A percentile compares a stretch with the other conserved stretches of the same genome.
Evolutionary conservation across 2,888 invertebrate genomes (phyloP).

Genomic region (Leucophora obtusa): DNA sequence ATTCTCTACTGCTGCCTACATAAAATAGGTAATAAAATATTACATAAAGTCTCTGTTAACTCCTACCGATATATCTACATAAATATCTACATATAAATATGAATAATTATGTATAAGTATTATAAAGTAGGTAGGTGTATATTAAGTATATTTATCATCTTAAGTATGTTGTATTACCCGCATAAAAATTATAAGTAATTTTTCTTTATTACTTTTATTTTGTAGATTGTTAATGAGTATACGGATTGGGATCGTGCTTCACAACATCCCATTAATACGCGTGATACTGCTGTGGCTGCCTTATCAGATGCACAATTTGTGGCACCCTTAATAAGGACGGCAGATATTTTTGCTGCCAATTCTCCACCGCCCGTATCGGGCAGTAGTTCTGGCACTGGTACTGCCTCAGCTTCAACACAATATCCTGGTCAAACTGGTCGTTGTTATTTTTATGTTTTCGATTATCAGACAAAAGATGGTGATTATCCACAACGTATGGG

Average conservation of each 20-base stretch:
- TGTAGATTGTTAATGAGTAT: conserved; percentile 90
- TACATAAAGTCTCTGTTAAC: neutral
- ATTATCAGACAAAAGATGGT: conserved; percentile 93
- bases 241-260: conserved; percentile 98
- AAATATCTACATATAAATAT: neutral
- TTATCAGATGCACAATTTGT: conserved; percentile 96
- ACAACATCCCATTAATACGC: conserved; percentile 91
- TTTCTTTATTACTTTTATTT: conserved; percentile 56
- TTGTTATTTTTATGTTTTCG: conserved; percentile 94
- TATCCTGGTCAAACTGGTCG: conserved; percentile 80
- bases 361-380: conserved; percentile 77
- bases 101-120: neutral
- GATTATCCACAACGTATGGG: conserved; percentile 95
- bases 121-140: neutral
- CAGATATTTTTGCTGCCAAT: conserved; percentile 87
- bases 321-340: conserved; percentile 92
- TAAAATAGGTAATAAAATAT: conserved; percentile 17
- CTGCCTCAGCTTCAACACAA: conserved; percentile 71
- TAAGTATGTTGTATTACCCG: neutral
- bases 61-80: neutral
- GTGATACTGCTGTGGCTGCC: conserved; percentile 93
- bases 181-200: neutral
- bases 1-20: neutral
- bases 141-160: neutral
- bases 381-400: conserved; percentile 62